Evolutionary conservation across 2,888 invertebrate genomes (phyloP), one percentile per base, ranked within the genome.

Genomic region (Ophioninae sp.): DNA sequence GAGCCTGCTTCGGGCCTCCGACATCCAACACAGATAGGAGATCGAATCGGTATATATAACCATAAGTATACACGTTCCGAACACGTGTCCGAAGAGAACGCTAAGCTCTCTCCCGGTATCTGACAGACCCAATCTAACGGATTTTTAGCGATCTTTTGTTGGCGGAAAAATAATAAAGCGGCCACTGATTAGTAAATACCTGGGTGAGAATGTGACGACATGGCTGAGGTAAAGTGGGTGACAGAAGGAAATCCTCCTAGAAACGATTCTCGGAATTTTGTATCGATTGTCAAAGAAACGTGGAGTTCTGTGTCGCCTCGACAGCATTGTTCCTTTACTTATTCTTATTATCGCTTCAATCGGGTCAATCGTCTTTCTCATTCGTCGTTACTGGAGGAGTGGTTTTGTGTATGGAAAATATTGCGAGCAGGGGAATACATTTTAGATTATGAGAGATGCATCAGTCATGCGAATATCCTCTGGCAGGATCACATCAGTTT

Each of bases 61-160:
- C 6, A 10, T 21, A 20, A 68, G 44, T 30, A 39, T 68, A 61
- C 59, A 44, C 21, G 44, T 44, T 57, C 77, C 61, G 79, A 72
- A 81, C 81, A 77, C 81, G 81, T 77, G 83, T 77, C 59, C 50
- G 41, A 82, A 81, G 81, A 81, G 78, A 74, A 85, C 69, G 61
- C 68, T 23, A 82, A 73, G 61, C 65, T 64, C 75, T 77, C 69
- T 37, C 72, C 72, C 88, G 87, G 50, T 91, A 92, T 92, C 92
- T 91, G 92, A 90, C 91, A 90, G 88, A 87, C 90, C 88, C 87
- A 72, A 91, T 92, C 92, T 92, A 92, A 92, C 92, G 91, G 91
- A 92, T 91, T 92, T 91, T 92, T 90, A 91, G 92, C 91, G 91
- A 92, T 90, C 91, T 91, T 92, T 92, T 91, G 91, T 92, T 91